Evolutionary conservation across 2,797 vertebrate genomes (phyloP), one percentile per base, ranked within the genome.

Genomic region (Eupleurogrammus muticus): DNA sequence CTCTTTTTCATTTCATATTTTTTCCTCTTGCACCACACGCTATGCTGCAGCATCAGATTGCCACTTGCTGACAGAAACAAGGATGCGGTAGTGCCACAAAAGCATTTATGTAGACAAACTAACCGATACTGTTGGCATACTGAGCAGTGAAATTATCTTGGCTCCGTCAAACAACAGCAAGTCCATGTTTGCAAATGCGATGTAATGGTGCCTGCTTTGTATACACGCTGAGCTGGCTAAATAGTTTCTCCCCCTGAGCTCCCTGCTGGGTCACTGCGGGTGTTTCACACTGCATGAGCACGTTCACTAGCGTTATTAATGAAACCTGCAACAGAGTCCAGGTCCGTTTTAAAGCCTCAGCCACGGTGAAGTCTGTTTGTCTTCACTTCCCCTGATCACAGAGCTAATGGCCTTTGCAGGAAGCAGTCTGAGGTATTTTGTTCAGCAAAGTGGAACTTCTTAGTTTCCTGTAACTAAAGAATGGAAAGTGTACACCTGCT

Each of bases 391-490:
- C 81, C 80, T 88, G 86, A 92, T 90, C 85, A 86, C 35, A 56
- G 61, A 79, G 81, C 60, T 90, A 89, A 91, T 89, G 74, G 74
- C 70, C 80, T 86, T 70, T 20, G 28, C 65, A 76, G 81, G 83
- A 84, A 79, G 32, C 55, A 82, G 77, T 72, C 59, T 6, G 66
- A 73, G 70, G 46, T 44, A 23, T 80, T 86, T 78, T 70, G 68
- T 62, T 68, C 59, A 78, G 60, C 59, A 66, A 77, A 82, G 83
- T 78, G 81, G 71, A 88, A 77, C 57, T 73, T 80, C 57, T 72
- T 76, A 57, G 56, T 77, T 84, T 84, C 66, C 57, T 74, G 67
- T 44, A 62, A 71, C 70, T 70, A 77, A 78, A 86, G 75, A 76
- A 74, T 81, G 58, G 57, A 63, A 75, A 65, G 62, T 73, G 63